Evolutionary conservation across 1,140 invertebrate species (phyloP), one percentile per base, ranked within the genome.

Genomic region (Sarcophaga bullata): DNA sequence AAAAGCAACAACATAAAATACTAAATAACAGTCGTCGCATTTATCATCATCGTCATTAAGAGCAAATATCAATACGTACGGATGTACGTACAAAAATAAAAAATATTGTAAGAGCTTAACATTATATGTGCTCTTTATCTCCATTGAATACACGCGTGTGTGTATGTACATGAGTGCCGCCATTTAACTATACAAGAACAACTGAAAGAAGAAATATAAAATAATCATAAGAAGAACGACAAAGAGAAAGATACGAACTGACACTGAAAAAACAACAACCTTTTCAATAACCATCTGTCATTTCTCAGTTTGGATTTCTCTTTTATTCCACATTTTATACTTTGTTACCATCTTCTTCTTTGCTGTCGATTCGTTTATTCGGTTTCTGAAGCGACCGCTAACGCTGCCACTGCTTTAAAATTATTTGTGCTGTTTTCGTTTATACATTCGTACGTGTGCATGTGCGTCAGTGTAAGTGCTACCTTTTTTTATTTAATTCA

Each of bases 231-330:
- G 54, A 58, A 58, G 54, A 58, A 13, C 7, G 54, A 15, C 3
- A n/a, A 58, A 37, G 25, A 37, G n/a, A 58, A 58, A 58, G 54
- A 58, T n/a, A 13, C 11, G 25, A 58, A n/a, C 54, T 13, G 13
- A 58, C 15, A 58, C 54, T n/a, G n/a, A n/a, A 58, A 58, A n/a
- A 58, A 6, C 15, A 58, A 58, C 9, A 19, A 68, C 19, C 75
- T 19, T 78, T 78, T 15, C 48, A 78, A 78, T 50, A 78, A 25
- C 47, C 75, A 78, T 78, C 75, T 78, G 75, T 78, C 75, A 78
- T 52, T 78, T 78, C 75, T 68, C 62, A 68, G 48, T 78, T 50
- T 78, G 17, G 37, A 50, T 50, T 49, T 78, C 49, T 52, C 48
- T 78, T 78, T 78, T 78, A 50, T 52, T 78, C 17, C 48, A 49